Evolutionary conservation across 2,888 invertebrate genomes (phyloP), one percentile per base, ranked within the genome.

Genomic region (Phasia obesa): DNA sequence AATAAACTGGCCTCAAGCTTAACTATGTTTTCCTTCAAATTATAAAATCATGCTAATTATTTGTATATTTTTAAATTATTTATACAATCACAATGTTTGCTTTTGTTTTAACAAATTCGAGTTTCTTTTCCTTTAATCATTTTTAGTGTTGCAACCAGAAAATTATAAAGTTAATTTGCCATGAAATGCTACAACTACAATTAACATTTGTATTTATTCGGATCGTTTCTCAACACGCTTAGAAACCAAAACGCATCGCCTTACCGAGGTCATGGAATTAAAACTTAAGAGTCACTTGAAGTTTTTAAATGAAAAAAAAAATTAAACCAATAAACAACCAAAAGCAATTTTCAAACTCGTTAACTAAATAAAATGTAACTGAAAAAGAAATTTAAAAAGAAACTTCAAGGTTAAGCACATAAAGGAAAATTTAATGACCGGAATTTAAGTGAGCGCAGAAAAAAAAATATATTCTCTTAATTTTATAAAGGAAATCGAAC

Each of bases 401-500:
- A 49, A 53, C 17, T 5, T n/a, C 13, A 53, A 27, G 13, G 2
- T 62, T n/a, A n/a, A 3, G 11, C 19, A 19, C 19, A 51, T 9
- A 73, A 60, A 15, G 47, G 42, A 49, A 60, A 62, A 64, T 19
- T 60, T 49, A 69, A 51, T 57, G 60, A 60, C 59, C 38, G 59
- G 67, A 60, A 67, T 49, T 19, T 9, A 53, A 31, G 11, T 38
- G 35, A 31, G 31, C 21, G 19, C 38, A 21, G 1, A 27, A 27
- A 21, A 25, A 42, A n/a, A 60, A 17, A 38, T 13, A 55, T 17
- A 7, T 15, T 27, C 19, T 23, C 57, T 65, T 25, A 47, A 25
- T 53, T 62, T 70, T 23, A n/a, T 19, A 6, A 23, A 79, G 59
- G 65, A 73, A 79, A 79, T 79, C 42, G 27, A 57, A 64, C 35